phyloP scores from a whole-genome alignment of 2,113 vertebrate genomes.

The Gnathonemus echidnorhynchus region DNA sequence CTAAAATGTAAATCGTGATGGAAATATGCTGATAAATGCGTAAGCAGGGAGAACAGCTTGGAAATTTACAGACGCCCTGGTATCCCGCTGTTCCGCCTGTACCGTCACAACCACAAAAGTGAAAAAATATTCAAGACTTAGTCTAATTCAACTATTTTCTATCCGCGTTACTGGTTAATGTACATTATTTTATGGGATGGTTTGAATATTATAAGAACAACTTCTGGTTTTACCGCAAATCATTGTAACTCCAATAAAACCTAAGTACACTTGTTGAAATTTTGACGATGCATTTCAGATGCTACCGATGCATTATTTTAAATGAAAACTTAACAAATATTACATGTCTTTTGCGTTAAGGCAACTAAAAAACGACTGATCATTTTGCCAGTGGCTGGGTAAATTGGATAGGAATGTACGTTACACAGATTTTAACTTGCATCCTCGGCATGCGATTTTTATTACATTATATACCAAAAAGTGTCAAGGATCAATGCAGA shows the following conservation, averaged over 20 bases:
- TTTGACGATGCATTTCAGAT: background rate
- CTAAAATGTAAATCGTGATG: background rate
- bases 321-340: background rate
- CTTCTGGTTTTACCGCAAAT: background rate
- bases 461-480: background rate
- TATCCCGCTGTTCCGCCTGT: background rate
- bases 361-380: background rate
- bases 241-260: background rate
- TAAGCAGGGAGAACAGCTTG: background rate
- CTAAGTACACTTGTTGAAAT: constrained; percentile 1
- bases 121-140: background rate
- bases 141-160: background rate
- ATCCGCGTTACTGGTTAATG: background rate
- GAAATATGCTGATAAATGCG: background rate
- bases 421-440: background rate
- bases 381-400: background rate
- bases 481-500: background rate
- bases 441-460: background rate
- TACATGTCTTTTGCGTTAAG: background rate
- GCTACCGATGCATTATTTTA: background rate
- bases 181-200: background rate
- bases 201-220: background rate
- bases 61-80: background rate
- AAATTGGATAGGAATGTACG: background rate
- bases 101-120: background rate